Conservation (phyloP, 1,140 invertebrate genomes). For the Aphaenogaster floridana region DNA sequence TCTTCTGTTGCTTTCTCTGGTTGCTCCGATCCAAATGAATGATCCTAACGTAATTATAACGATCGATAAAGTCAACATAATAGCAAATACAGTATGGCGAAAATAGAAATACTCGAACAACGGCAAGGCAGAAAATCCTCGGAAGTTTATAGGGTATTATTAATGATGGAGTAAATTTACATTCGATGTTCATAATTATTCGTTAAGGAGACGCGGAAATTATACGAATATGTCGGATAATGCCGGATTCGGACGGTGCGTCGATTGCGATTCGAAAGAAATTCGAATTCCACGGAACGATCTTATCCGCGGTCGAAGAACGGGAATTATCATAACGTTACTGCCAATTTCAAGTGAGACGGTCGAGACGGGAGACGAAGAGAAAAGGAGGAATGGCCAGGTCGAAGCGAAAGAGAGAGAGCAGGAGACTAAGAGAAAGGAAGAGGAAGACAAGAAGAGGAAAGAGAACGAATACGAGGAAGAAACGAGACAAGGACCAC, state of each 20-base stretch:
- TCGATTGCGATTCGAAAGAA: slow-evolving; percentile 50
- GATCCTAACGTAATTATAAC: slow-evolving; percentile 14
- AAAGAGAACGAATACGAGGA: neutral
- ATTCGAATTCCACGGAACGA: slow-evolving; percentile 66
- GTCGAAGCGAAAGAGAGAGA: neutral
- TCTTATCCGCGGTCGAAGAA: slow-evolving; percentile 61
- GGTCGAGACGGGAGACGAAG: slow-evolving; percentile 10
- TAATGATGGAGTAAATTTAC: slow-evolving; percentile 31
- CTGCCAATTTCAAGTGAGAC: slow-evolving; percentile 68
- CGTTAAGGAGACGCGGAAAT: neutral
- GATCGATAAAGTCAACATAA: neutral
- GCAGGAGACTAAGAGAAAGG: neutral
- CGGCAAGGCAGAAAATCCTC: neutral
- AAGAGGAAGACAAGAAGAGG: neutral
- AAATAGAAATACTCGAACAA: neutral
- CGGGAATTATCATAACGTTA: slow-evolving; percentile 73
- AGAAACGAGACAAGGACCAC: neutral
- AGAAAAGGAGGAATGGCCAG: neutral
- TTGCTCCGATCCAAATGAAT: neutral
- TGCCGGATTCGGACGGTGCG: slow-evolving; percentile 1
- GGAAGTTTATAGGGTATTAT: neutral
- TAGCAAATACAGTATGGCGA: neutral
- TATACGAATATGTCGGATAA: slow-evolving; percentile 11
- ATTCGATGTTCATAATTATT: slow-evolving; percentile 28
- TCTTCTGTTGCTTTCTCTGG: too few species aligned